These are phyloP conservation scores for Pseudopipra pipra DNA, from an alignment of 2,113 vertebrate species.

Conservation along the genomic window DNA sequence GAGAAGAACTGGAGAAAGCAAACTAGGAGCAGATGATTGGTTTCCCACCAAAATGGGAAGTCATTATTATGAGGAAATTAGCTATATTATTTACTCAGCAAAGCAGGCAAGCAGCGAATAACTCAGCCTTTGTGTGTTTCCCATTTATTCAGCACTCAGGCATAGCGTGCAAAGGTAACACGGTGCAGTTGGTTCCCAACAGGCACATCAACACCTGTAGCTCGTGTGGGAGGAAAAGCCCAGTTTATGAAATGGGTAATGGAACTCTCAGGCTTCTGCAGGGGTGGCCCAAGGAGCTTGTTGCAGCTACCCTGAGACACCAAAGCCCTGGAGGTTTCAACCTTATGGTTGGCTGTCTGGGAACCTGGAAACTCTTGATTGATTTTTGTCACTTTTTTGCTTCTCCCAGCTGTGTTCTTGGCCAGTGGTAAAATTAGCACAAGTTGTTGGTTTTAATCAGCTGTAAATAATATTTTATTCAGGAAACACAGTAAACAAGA, in stretches of 20 bases:
- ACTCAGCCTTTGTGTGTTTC: neutral
- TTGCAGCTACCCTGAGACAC: neutral
- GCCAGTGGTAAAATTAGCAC: neutral
- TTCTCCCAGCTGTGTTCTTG: neutral
- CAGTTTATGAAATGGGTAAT: neutral
- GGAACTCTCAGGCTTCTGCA: neutral
- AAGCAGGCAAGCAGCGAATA: neutral
- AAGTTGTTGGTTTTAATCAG: neutral
- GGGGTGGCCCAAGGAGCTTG: neutral
- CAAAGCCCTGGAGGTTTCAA: neutral
- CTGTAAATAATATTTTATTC: neutral
- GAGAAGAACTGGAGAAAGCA: neutral
- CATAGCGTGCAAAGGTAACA: rapidly evolving
- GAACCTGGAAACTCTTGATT: neutral
- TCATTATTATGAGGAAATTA: neutral
- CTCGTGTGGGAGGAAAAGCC: neutral
- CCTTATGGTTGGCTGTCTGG: neutral
- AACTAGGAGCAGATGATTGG: neutral
- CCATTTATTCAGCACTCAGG: neutral
- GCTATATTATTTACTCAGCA: neutral
- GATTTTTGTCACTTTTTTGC: neutral
- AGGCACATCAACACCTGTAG: too few relatives aligned
- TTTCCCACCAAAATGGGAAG: neutral
- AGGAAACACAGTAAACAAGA: neutral
- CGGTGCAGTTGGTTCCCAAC: neutral